Evolutionary conservation across 2,797 vertebrate species (phyloP), one percentile per base, ranked within the genome.

Genomic region (Acipenser oxyrinchus): DNA sequence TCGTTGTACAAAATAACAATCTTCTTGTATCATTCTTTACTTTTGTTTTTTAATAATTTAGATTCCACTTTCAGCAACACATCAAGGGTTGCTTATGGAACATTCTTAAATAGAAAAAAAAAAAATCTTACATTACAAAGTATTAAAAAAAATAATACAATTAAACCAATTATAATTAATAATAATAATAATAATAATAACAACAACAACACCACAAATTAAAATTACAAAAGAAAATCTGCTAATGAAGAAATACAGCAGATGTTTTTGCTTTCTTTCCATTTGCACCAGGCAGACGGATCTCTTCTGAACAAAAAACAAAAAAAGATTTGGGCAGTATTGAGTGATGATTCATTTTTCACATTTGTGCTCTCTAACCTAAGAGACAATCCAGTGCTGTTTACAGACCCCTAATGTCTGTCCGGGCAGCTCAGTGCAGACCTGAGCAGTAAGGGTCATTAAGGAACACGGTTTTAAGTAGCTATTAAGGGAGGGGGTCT

Each of bases 261-360:
- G 23, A 23, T 23, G 23, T 23, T 37, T 37, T 37, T 37, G 1
- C 23, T 37, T 37, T 37, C 23, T 37, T 70, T 63, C 66, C 66
- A 74, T 81, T 86, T 87, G 88, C 88, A 70, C 87, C 87, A 70
- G 87, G 86, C 83, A 90, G 87, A 86, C 81, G 64, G 65, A 64
- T 53, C 70, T 37, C 23, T 37, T 37, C 23, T 37, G 23, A 37
- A 37, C 23, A 37, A 37, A 37, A 37, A 37, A 37, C 23, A 37
- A 37, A 37, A 37, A 37, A 37, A 37, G 23, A 37, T 37, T 37
- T 4, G 23, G 23, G 23, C 2, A 4, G 23, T 37, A 37, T 37
- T 37, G 2, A 2, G 23, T 37, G 23, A 37, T 37, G 23, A 37
- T 37, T 37, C 23, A 37, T 37, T 37, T 37, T 37, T 37, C 23